phyloP scores from a whole-genome alignment of 2,888 invertebrate genomes.

The Nebria brevicollis region DNA sequence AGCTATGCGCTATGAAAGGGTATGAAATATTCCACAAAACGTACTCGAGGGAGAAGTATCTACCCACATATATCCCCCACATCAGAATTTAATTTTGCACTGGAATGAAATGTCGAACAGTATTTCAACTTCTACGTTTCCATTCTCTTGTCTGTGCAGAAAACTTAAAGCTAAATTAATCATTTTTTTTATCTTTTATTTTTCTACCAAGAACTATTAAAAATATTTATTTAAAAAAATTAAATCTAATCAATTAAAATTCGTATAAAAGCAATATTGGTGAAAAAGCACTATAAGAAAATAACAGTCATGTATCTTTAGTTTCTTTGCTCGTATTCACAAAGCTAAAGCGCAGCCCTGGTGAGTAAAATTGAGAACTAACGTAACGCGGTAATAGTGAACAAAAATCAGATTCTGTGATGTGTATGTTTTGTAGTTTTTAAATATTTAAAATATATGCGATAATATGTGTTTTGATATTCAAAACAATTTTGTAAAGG shows the following conservation, averaged over 20 bases:
- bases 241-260: no score
- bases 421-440: no score
- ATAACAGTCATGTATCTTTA: no score
- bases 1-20: neutral
- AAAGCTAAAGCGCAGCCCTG: no score
- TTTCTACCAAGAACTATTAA: neutral
- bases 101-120: conserved; percentile 13
- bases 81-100: conserved; percentile 21
- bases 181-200: neutral
- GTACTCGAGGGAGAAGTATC: conserved; percentile 17
- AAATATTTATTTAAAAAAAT: no score
- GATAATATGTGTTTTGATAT: neutral
- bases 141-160: neutral
- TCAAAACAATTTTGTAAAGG: neutral
- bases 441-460: no score
- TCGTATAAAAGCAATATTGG: no score
- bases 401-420: no score
- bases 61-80: conserved; percentile 3
- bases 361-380: no score
- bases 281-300: no score
- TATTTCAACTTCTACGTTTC: conserved; percentile 1
- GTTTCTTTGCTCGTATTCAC: no score
- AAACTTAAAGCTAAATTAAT: neutral
- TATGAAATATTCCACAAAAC: conserved; percentile 19
- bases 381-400: no score